These are phyloP conservation scores for Odontamblyopus rebecca DNA, from an alignment of 2,797 vertebrate genomes.

Conservation along the genomic window DNA sequence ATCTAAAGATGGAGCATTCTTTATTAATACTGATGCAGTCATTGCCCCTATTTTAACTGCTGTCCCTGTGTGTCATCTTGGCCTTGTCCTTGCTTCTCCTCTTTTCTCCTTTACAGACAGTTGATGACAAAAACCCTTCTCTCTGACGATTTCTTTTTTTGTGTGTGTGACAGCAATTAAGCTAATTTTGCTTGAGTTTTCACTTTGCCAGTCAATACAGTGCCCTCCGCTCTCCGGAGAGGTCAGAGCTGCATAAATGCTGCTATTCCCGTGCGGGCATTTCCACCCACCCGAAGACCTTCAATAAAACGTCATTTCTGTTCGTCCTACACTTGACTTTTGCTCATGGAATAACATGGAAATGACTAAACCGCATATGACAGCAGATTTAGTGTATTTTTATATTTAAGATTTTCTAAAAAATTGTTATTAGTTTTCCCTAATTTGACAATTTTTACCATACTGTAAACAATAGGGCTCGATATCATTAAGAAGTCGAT, in stretches of 20 bases:
- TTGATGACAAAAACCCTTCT: conserved; percentile 37
- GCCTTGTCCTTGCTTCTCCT: not conserved
- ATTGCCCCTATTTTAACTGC: not conserved
- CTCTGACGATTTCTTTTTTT: conserved; percentile 6
- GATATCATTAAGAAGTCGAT: no score
- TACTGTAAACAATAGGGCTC: no score
- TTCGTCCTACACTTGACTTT: conserved; percentile 32
- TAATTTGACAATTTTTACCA: no score
- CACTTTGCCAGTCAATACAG: conserved; percentile 57
- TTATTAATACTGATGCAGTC: no score
- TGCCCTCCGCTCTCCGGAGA: conserved; percentile 41
- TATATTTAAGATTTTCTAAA: no score
- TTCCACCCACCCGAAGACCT: conserved; percentile 31
- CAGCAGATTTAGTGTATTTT: no score
- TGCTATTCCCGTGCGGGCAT: conserved; percentile 33
- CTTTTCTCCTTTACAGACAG: conserved; percentile 2
- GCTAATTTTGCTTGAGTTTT: conserved; percentile 68
- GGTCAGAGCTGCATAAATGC: conserved; percentile 42
- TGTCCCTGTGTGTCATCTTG: not conserved
- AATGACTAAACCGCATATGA: no score
- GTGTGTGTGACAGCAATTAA: conserved; percentile 59
- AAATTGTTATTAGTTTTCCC: no score
- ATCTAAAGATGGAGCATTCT: no score
- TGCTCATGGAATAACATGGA: conserved; percentile 11
- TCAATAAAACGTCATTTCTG: conserved; percentile 10